These are phyloP conservation scores for Holacanthella duospinosa DNA, from an alignment of 2,888 invertebrate species.

Conservation along the genomic window DNA sequence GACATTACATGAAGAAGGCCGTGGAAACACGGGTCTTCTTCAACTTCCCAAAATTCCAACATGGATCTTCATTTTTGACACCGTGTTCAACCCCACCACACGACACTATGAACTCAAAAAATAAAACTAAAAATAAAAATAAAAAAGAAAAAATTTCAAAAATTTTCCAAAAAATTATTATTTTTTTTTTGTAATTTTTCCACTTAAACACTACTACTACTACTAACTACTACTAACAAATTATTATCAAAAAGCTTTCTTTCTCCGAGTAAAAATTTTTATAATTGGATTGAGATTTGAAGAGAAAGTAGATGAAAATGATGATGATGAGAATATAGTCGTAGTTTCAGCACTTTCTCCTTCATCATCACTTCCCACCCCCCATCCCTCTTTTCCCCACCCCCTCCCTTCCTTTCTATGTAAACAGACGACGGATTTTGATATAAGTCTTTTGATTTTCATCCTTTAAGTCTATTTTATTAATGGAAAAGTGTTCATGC, in stretches of 20 bases:
- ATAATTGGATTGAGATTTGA: not conserved
- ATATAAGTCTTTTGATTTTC: constrained; percentile 34
- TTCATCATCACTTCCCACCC: not conserved
- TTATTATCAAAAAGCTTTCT: no score
- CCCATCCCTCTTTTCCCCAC: not conserved
- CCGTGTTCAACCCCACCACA: no score
- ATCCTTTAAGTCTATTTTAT: constrained; percentile 38
- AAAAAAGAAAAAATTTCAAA: no score
- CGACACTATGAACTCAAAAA: constrained; percentile 18
- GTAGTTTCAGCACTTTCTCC: not conserved
- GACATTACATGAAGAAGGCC: no score
- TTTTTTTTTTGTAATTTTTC: no score
- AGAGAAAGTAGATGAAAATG: not conserved
- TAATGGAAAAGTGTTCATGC: constrained; percentile 38
- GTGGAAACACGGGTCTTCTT: no score
- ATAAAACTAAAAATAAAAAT: not conserved
- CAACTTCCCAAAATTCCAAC: no score
- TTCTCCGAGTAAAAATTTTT: no score
- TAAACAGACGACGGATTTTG: constrained; percentile 6
- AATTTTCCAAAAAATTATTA: no score
- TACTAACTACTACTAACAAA: no score
- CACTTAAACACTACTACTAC: no score
- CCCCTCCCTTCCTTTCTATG: not conserved
- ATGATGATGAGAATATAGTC: not conserved
- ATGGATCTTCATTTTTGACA: no score